Base-by-base conservation (phyloP, 2,113 vertebrate genomes). In the Hyperoodon ampullatus region DNA sequence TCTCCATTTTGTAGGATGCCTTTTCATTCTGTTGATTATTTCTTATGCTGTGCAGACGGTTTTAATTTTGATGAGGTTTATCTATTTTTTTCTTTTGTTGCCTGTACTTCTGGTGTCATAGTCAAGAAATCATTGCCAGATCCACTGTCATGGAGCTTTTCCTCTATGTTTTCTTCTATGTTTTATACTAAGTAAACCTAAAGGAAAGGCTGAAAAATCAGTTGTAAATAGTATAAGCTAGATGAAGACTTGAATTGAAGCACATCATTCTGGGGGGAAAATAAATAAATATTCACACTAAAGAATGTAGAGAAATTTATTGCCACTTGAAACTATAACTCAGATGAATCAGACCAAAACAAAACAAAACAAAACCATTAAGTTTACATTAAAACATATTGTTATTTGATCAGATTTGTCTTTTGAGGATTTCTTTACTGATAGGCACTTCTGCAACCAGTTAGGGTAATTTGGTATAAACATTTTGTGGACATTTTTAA, bases 231-330 rank as follows among this genome's bases (percentile, higher is more conserved):
- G 55, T 66, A 60, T 86, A 85, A 97, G 47, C 3, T 47, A 81
- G 60, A 94, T 18, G 24, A 75, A 95, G 68, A 93, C 6, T 81
- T 35, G 50, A 88, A 72, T 4, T 39, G 92, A 88, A 90, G 13
- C 3, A 94, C 26, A 80, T 55, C 42, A 85, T 65, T 90, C 24
- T 77, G 18, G 8, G 70, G 21, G 50, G 3, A 1, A 55, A 85
- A 88, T n/a, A 75, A 72, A 35, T 39, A 18, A 91, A 63, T 74
- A 89, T 15, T 78, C 26, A 39, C 14, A 53, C n/a, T 81, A 78
- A 88, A 88, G 35, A 66, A 97, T 35, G 30, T 70, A 90, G 82
- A 95, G 60, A 93, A 75, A 63, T 98, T 96, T 96, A 97, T 88
- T 97, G 93, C 61, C 21, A 83, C 28, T 85, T 86, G 15, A 91